Evolutionary conservation across 2,888 invertebrate species (phyloP).

Genomic region (Pocota personata): DNA sequence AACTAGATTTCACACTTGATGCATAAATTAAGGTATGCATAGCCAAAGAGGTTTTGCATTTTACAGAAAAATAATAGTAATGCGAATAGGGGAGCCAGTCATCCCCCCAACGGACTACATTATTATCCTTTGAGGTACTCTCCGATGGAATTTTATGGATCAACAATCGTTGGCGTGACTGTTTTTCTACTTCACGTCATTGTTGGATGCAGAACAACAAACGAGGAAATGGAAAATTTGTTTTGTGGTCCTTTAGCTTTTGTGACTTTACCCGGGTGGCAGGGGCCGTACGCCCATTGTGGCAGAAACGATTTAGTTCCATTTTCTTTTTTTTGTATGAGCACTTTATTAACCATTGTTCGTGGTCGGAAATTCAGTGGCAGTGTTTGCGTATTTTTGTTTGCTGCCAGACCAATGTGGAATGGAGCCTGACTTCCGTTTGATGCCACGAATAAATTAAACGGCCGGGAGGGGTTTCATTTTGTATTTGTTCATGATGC

Average conservation of each 20-base stretch:
- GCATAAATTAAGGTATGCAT: conserved; percentile 44
- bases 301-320: conserved; percentile 5
- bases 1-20: conserved; percentile 52
- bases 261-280: neutral
- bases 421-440: conserved; percentile 39
- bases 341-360: conserved; percentile 40
- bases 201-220: conserved; percentile 34
- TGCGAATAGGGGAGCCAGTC: neutral
- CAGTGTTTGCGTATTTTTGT: conserved; percentile 9
- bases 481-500: neutral
- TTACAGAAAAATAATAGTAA: neutral
- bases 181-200: neutral
- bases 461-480: neutral
- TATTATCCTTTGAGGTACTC: conserved; percentile 18
- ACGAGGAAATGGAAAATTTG: conserved; percentile 55
- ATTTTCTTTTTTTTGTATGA: neutral
- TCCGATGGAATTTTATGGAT: conserved; percentile 25
- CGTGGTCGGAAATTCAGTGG: conserved; percentile 31
- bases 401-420: neutral
- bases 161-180: conserved; percentile 5
- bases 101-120: neutral
- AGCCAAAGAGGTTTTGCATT: conserved; percentile 8
- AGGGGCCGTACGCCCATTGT: neutral
- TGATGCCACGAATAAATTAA: conserved; percentile 34
- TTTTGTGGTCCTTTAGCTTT: conserved; percentile 50